phyloP scores from a whole-genome alignment of 2,797 vertebrate species.

The Hippocampus kuda region DNA sequence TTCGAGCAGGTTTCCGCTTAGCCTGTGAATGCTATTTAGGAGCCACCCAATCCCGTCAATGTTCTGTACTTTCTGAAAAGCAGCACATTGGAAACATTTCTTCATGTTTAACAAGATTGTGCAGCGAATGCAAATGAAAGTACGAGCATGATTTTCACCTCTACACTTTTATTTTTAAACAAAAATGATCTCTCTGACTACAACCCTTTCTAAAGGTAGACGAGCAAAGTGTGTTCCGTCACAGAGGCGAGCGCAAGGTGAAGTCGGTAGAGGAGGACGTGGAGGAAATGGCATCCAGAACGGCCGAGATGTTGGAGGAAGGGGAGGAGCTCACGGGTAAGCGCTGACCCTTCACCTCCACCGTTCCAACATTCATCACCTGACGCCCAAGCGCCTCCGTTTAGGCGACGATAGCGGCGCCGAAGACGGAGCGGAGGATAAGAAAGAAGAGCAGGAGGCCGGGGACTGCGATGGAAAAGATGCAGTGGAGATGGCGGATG shows the following conservation, averaged over 20 bases:
- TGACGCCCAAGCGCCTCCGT: not conserved
- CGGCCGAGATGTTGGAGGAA: slow-evolving; percentile 73
- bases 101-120: too few species aligned
- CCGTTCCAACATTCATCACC: not conserved
- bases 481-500: slow-evolving; percentile 11
- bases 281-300: slow-evolving; percentile 69
- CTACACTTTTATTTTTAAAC: too few species aligned
- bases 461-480: slow-evolving; percentile 21
- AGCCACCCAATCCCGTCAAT: too few species aligned
- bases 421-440: slow-evolving; percentile 35
- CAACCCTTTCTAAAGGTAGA: slow-evolving; percentile 73
- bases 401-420: slow-evolving; percentile 64
- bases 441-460: slow-evolving; percentile 14
- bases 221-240: slow-evolving; percentile 82
- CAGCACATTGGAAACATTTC: too few species aligned
- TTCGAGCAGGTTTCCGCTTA: too few species aligned
- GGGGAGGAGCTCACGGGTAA: slow-evolving; percentile 81
- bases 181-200: not conserved
- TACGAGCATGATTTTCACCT: too few species aligned
- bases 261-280: slow-evolving; percentile 84
- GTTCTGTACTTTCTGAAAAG: too few species aligned
- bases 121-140: too few species aligned
- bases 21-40: too few species aligned
- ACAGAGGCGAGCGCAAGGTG: slow-evolving; percentile 84
- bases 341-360: too few species aligned